These are phyloP conservation scores for Synanthedon andrenaeformis DNA, from an alignment of 2,888 invertebrate genomes.

Conservation along the genomic window DNA sequence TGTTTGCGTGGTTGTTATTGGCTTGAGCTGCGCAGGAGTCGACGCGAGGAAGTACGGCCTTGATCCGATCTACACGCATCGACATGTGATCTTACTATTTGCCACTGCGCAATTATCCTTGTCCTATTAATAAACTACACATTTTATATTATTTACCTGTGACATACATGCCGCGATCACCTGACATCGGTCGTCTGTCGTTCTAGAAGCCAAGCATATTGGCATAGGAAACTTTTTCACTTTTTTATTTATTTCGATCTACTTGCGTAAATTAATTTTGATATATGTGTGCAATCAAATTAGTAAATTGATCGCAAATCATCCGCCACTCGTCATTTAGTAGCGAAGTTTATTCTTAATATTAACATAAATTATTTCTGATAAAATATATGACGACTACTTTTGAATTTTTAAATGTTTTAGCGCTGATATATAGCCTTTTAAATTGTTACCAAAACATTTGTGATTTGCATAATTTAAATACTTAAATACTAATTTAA, in stretches of 20 bases:
- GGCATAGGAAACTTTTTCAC: no score
- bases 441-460: no score
- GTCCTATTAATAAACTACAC: constrained; percentile 8
- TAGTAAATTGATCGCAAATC: neutral
- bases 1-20: constrained; percentile 13
- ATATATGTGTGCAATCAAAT: neutral
- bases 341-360: neutral
- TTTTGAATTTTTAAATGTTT: neutral
- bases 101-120: constrained; percentile 15
- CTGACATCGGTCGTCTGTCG: no score
- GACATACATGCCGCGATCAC: no score
- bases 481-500: no score
- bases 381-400: neutral
- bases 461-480: no score
- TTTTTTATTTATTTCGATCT: no score
- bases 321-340: neutral
- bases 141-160: neutral
- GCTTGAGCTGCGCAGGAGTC: constrained; percentile 19
- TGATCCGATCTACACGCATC: constrained; percentile 21
- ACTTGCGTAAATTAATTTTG: neutral
- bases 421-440: neutral
- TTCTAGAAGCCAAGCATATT: no score
- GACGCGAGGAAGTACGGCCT: constrained; percentile 18
- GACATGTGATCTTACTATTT: constrained; percentile 5
- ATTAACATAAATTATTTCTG: neutral